Base-by-base conservation (phyloP, 2,797 vertebrate species). In the Poeciliopsis infans region DNA sequence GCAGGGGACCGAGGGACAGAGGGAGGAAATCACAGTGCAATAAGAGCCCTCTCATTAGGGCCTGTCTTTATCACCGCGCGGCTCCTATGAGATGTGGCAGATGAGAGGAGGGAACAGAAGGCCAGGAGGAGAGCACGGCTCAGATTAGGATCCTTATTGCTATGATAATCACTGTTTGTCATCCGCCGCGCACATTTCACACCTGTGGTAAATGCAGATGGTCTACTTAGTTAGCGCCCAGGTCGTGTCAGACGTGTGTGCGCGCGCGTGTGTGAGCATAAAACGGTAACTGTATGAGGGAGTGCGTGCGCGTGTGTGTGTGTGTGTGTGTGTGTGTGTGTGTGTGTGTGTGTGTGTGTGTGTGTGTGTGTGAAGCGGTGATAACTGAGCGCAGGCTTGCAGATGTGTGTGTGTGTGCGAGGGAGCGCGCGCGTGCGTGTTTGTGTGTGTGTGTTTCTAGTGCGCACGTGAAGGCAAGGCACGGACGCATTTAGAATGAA, bases 91-190 rank as follows among this genome's bases (percentile, higher is more conserved):
- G 90, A 93, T 86, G 84, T 86, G 90, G 90, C 91, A 94, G 92
- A 93, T 86, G 89, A 93, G 91, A 88, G 86, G 82, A 87, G 87
- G 87, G 87, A 92, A 87, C 93, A 93, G 91, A 92, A 92, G 94
- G 93, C 91, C 90, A 91, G 88, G 85, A 90, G 90, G 87, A 88
- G 90, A 93, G 90, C 89, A 81, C 57, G 39, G 87, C 91, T 89
- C 89, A 89, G 88, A 93, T 94, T 90, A 93, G 81, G 88, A 87
- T 89, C 90, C 86, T 93, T 91, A 94, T 93, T 93, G 93, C 93
- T 90, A 83, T 82, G 86, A 94, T 95, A 93, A 94, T 94, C 91
- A 93, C 92, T 94, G 91, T 95, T 93, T 94, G 92, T 94, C 92
- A 94, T 89, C 92, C 85, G 49, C 45, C 74, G 77, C 69, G 78